Evolutionary conservation across 2,888 invertebrate genomes (phyloP).

Genomic region (Acrobasis suavella): DNA sequence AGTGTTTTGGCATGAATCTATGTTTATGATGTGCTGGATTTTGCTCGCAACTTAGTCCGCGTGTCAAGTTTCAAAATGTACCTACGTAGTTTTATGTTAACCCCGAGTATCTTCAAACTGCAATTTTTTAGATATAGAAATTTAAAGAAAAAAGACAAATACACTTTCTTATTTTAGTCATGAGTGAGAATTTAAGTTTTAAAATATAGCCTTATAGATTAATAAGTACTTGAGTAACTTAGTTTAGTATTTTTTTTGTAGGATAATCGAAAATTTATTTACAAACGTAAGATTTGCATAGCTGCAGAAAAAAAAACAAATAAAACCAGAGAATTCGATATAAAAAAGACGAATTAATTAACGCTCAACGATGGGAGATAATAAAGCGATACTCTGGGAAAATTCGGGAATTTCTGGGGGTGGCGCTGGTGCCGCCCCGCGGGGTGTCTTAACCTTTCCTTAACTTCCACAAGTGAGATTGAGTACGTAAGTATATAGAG

Average conservation of each 20-base stretch:
- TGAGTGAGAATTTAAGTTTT: too few species aligned
- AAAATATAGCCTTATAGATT: too few species aligned
- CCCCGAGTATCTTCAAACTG: too few species aligned
- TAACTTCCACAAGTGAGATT: conserved; percentile 78
- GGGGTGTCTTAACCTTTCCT: conserved; percentile 71
- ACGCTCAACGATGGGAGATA: conserved; percentile 69
- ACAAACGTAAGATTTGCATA: neutral
- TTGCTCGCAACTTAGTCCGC: too few species aligned
- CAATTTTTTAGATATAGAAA: too few species aligned
- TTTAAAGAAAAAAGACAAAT: too few species aligned
- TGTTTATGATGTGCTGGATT: too few species aligned
- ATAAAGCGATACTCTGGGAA: conserved; percentile 78
- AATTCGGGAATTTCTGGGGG: conserved; percentile 66
- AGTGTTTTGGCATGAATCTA: too few species aligned
- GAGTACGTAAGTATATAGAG: conserved; percentile 78
- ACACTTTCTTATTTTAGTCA: too few species aligned
- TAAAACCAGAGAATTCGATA: conserved; percentile 29
- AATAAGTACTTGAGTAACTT: neutral
- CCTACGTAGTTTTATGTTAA: too few species aligned
- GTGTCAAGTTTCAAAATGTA: too few species aligned
- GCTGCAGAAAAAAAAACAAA: conserved; percentile 20
- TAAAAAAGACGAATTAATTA: conserved; percentile 68
- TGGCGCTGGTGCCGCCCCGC: conserved; percentile 33
- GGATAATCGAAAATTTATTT: neutral
- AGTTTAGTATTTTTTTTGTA: neutral